Conservation (phyloP, 2,113 vertebrate genomes). For the Vulpes ferrilata region DNA sequence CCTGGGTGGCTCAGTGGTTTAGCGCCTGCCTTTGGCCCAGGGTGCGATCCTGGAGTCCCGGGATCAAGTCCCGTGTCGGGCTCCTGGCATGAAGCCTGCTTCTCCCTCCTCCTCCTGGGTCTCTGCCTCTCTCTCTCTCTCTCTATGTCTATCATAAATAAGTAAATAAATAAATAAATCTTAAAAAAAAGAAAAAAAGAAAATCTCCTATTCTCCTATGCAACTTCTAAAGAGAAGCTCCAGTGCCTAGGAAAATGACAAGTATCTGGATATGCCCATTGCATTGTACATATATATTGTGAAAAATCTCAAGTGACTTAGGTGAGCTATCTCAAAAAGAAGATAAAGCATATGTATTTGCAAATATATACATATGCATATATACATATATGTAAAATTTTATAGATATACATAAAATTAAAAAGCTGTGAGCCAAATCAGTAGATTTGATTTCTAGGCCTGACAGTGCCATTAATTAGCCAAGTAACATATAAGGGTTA, state of each 20-base stretch:
- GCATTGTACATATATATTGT: not conserved
- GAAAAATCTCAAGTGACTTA: not conserved
- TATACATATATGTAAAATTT: not conserved
- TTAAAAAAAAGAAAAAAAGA: no score
- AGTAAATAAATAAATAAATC: no score
- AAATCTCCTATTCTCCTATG: no score
- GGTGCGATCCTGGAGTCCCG: no score
- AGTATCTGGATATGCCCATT: not conserved
- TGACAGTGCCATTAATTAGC: not conserved
- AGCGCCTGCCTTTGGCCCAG: no score
- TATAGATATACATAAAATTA: not conserved
- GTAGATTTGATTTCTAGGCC: not conserved
- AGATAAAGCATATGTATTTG: not conserved
- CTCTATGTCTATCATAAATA: no score
- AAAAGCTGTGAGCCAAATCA: not conserved
- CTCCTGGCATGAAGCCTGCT: no score
- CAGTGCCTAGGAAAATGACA: not conserved
- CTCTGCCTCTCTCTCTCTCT: no score
- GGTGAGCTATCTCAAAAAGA: not conserved
- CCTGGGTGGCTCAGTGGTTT: no score
- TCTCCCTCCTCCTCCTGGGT: no score
- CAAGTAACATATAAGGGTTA: not conserved
- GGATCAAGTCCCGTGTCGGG: no score
- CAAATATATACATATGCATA: not conserved
- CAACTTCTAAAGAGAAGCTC: not conserved